Conservation (phyloP, 2,113 vertebrate species). For the Pachyramphus minor region DNA sequence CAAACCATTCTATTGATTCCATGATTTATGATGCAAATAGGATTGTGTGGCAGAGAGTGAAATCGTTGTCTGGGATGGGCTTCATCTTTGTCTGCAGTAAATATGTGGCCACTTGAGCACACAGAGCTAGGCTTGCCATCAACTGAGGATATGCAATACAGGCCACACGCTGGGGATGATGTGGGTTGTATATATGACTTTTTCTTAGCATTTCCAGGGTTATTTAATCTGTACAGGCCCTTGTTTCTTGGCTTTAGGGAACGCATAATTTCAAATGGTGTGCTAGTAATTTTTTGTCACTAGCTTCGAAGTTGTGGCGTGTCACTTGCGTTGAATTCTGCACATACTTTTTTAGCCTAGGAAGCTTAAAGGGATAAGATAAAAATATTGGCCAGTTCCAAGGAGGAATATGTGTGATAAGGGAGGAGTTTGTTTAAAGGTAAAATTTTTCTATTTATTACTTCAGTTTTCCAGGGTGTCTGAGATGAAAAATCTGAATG, state of each 20-base stretch:
- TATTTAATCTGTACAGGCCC: not conserved
- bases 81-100: not conserved
- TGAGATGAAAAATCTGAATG: not conserved
- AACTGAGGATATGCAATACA: not conserved
- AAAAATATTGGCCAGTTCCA: not conserved
- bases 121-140: not conserved
- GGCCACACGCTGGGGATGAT: not conserved
- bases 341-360: not conserved
- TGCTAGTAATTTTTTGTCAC: not conserved
- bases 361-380: not conserved
- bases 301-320: not conserved
- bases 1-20: not conserved
- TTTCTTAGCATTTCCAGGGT: not conserved
- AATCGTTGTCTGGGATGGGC: not conserved
- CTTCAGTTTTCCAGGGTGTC: not conserved
- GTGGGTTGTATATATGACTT: not conserved
- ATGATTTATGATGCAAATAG: not conserved
- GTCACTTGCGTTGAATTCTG: not conserved
- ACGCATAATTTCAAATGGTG: not conserved
- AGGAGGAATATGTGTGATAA: not conserved
- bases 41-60: not conserved
- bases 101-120: not conserved
- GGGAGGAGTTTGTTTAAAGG: not conserved
- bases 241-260: not conserved
- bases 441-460: not conserved